Evolutionary conservation across 2,888 invertebrate species (phyloP).

Genomic region (Eupithecia inturbata): DNA sequence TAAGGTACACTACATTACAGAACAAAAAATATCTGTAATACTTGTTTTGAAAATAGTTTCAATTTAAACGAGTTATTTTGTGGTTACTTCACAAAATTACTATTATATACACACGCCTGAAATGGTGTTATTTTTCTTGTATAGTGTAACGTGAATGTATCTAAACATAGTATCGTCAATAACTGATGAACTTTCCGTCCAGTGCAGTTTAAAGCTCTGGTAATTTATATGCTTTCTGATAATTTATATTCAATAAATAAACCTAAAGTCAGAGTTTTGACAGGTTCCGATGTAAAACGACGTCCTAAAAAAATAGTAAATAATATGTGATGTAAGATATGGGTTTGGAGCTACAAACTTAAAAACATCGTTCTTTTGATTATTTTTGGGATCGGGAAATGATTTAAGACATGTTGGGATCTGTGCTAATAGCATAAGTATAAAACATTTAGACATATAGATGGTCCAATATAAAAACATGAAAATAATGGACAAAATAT

Average conservation of each 20-base stretch:
- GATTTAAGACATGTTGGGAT: conserved; percentile 59
- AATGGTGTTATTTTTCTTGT: not conserved
- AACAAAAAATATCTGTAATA: not conserved
- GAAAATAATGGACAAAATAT: conserved; percentile 33
- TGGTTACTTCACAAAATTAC: not conserved
- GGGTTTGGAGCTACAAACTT: not conserved
- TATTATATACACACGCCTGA: not conserved
- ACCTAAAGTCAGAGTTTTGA: conserved; percentile 21
- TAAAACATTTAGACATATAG: conserved; percentile 39
- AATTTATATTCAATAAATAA: not conserved
- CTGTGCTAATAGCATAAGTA: conserved; percentile 54
- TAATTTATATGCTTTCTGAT: too few relatives aligned
- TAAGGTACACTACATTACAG: not conserved
- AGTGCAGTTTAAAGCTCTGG: not conserved
- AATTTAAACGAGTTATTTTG: not conserved
- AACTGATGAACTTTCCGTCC: not conserved
- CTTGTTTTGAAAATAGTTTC: not conserved
- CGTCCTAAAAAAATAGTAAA: not conserved
- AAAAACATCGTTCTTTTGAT: not conserved
- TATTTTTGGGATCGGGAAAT: conserved; percentile 45
- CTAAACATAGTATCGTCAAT: not conserved
- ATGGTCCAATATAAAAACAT: conserved; percentile 58
- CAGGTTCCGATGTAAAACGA: conserved; percentile 21
- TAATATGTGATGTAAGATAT: not conserved
- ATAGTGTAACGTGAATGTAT: conserved; percentile 1